Evolutionary conservation across 2,797 vertebrate species (phyloP), one percentile per base, ranked within the genome.

Genomic region (Oreonectes daqikongensis): DNA sequence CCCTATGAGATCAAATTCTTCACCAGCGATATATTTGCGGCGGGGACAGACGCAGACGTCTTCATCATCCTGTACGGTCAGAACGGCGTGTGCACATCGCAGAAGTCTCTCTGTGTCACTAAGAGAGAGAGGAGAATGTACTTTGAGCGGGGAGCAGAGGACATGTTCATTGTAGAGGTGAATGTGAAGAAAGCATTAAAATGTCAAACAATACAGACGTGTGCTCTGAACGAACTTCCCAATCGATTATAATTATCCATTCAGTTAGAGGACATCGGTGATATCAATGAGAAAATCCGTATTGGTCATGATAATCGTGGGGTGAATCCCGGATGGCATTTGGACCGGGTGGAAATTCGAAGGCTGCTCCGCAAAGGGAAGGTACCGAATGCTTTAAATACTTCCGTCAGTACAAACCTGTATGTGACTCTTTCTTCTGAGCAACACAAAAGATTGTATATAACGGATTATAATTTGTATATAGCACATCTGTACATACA

Each of bases 111-210:
- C 65, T 99, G 98, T 78, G 93, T 96, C 83, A 99, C 96, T 88
- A 98, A 98, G 89, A 94, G 97, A 73, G 98, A 99, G 86, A 94
- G 95, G 85, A 92, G 87, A 73, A 93, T 97, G 90, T 98, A 94
- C 88, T 99, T 99, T 53, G 94, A 98, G 87, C 94, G 96, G 81
- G 95, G 92, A 70, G 95, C 95, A 0, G 94, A 95, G 69, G 95
- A 98, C 81, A 96, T 97, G 92, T 99, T 99, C 86, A 96, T 99
- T 0, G 90, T 99, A 55, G 97, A 99, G 96, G 98, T 98, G 90
- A 3, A 63, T 17, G 28, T 38, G 18, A 1, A 48, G 11, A 38
- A 11, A 15, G 46, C 30, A 4, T 60, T 26, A 18, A 30, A 2
- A 10, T 42, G 40, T 42, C 12, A 3, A 42, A 14, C 40, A 15